These are phyloP conservation scores for Odobenus rosmarus DNA, from an alignment of 2,113 vertebrate genomes.

Conservation along the genomic window DNA sequence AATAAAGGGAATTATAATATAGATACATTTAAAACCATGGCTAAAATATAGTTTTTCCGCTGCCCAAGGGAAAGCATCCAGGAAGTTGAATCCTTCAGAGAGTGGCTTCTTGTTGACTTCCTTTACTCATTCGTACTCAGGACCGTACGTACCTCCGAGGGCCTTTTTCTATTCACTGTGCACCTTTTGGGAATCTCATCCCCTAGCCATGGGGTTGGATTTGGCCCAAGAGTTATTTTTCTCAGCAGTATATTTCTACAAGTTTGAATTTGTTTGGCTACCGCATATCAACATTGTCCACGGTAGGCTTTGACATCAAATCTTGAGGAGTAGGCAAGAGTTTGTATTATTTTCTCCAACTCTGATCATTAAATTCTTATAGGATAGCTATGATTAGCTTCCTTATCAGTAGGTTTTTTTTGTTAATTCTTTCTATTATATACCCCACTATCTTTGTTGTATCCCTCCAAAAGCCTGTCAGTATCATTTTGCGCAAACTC, in stretches of 20 bases:
- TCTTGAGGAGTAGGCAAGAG: neutral
- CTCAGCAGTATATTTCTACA: neutral
- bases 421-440: neutral
- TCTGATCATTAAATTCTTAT: neutral
- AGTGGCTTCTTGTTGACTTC: neutral
- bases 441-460: neutral
- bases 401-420: neutral
- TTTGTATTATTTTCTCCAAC: neutral
- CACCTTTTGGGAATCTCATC: neutral
- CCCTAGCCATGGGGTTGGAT: neutral
- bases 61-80: neutral
- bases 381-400: neutral
- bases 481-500: neutral
- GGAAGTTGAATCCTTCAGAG: neutral
- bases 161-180: neutral
- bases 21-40: constrained; percentile 2
- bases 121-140: neutral
- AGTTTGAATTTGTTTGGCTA: neutral
- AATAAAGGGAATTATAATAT: neutral
- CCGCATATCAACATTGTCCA: neutral
- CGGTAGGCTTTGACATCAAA: constrained; percentile 16
- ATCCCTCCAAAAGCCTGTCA: neutral
- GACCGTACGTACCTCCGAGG: neutral
- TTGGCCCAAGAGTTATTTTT: constrained; percentile 13
- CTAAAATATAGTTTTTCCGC: neutral